Evolutionary conservation across 2,797 vertebrate species (phyloP).

Genomic region (Geotrypetes seraphini): DNA sequence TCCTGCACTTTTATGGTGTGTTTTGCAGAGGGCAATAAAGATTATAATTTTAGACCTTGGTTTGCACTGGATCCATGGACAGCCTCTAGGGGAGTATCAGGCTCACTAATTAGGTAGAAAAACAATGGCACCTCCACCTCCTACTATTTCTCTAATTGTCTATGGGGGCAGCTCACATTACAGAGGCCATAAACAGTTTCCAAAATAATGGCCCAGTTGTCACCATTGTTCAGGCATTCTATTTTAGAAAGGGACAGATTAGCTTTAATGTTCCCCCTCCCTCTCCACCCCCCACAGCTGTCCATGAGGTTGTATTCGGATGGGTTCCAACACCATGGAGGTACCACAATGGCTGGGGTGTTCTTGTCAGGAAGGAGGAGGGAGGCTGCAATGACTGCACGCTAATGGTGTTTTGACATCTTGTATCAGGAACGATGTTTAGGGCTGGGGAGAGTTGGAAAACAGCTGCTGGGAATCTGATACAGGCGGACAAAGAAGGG

Average conservation of each 20-base stretch:
- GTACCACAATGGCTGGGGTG: conserved; percentile 6
- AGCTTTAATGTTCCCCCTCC: conserved; percentile 20
- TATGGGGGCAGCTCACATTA: conserved; percentile 21
- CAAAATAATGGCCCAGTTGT: conserved; percentile 49
- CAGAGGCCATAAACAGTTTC: conserved; percentile 10
- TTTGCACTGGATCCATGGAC: neutral
- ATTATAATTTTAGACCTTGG: accelerated
- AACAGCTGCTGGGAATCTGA: conserved; percentile 28
- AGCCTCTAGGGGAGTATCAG: neutral
- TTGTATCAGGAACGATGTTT: conserved; percentile 13
- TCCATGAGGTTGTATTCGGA: conserved; percentile 1
- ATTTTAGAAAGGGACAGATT: conserved; percentile 43
- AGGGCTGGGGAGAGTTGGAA: conserved; percentile 1
- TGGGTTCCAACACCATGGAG: conserved; percentile 11
- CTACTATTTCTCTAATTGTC: neutral
- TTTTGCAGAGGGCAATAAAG: neutral
- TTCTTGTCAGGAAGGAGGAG: neutral
- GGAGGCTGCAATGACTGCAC: neutral
- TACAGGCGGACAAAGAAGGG: neutral
- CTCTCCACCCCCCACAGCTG: conserved; percentile 37
- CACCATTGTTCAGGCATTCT: conserved; percentile 17
- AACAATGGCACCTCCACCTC: neutral
- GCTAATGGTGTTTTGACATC: conserved; percentile 22
- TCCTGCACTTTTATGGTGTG: neutral
- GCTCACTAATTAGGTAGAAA: conserved; percentile 2